These are phyloP conservation scores for Cyprinodon diabolis DNA, from an alignment of 2,797 vertebrate genomes.

Conservation along the genomic window DNA sequence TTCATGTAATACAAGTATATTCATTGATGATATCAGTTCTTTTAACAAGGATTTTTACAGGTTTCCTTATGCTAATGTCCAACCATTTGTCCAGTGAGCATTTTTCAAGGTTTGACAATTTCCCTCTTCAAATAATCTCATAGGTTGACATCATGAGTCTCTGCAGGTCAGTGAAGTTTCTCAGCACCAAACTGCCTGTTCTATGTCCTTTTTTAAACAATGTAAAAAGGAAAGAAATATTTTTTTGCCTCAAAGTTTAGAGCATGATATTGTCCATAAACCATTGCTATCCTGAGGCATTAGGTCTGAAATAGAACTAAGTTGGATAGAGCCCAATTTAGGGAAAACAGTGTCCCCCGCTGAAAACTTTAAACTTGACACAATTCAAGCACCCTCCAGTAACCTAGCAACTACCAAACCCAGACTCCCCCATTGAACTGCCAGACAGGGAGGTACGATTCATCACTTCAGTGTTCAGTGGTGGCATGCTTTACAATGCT, in stretches of 20 bases:
- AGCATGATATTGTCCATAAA: not conserved
- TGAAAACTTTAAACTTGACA: not conserved
- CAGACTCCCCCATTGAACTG: not conserved
- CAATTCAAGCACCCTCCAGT: not conserved
- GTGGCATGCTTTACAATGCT: not conserved
- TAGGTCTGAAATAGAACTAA: not conserved
- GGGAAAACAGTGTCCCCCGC: not conserved
- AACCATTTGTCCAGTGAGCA: no score
- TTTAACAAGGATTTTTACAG: no score
- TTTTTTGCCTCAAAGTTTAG: not conserved
- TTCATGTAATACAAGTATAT: no score
- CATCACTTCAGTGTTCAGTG: not conserved
- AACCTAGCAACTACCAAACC: constrained; percentile 3
- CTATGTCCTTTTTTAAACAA: not conserved
- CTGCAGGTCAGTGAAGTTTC: not conserved
- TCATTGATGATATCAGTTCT: no score
- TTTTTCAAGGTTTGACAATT: not conserved
- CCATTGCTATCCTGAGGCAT: not conserved
- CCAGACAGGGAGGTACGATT: constrained; percentile 6
- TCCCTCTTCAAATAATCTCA: no score
- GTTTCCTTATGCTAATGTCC: no score
- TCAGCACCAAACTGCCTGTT: no score
- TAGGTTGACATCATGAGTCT: not conserved
- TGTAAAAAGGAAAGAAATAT: not conserved
- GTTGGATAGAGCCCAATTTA: not conserved